phyloP scores from a whole-genome alignment of 1,140 invertebrate species.

The Gonioctena quinquepunctata region DNA sequence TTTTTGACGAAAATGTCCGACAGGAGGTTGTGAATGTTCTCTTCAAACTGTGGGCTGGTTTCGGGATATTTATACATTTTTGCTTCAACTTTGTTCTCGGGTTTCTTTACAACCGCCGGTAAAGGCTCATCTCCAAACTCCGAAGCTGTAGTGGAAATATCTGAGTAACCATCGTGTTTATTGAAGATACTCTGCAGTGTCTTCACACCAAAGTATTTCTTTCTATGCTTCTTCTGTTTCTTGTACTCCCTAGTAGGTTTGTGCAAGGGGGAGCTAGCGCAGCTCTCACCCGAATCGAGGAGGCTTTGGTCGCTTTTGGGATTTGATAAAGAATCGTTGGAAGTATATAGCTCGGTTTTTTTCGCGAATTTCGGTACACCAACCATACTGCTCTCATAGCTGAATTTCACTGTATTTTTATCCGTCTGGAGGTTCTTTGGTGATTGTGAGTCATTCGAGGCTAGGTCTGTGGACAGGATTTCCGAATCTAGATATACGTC shows the following conservation, averaged over 20 bases:
- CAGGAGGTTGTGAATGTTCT: slow-evolving; percentile 53
- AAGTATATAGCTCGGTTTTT: slow-evolving; percentile 36
- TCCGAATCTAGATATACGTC: slow-evolving; percentile 54
- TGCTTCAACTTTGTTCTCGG: not conserved
- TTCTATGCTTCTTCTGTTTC: slow-evolving; percentile 51
- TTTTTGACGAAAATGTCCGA: slow-evolving; percentile 53
- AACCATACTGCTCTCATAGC: slow-evolving; percentile 24
- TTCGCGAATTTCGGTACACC: slow-evolving; percentile 20
- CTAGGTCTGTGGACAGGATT: slow-evolving; percentile 50
- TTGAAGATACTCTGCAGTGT: slow-evolving; percentile 56
- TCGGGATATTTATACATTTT: slow-evolving; percentile 36
- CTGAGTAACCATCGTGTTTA: slow-evolving; percentile 53
- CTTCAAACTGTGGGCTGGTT: slow-evolving; percentile 52
- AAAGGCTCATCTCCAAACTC: slow-evolving; percentile 45
- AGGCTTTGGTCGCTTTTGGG: slow-evolving; percentile 54
- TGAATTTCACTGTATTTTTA: slow-evolving; percentile 17
- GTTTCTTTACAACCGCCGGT: not conserved
- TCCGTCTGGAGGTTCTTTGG: slow-evolving; percentile 46
- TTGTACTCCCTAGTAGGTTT: slow-evolving; percentile 47
- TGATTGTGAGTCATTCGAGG: slow-evolving; percentile 54
- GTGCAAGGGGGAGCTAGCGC: slow-evolving; percentile 51
- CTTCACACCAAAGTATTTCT: slow-evolving; percentile 56
- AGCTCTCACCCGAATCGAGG: slow-evolving; percentile 50
- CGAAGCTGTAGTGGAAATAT: slow-evolving; percentile 53
- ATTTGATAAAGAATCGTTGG: slow-evolving; percentile 49